Evolutionary conservation across 1,140 invertebrate genomes (phyloP), one percentile per base, ranked within the genome.

Genomic region (Caenorhabditis brenneri): DNA sequence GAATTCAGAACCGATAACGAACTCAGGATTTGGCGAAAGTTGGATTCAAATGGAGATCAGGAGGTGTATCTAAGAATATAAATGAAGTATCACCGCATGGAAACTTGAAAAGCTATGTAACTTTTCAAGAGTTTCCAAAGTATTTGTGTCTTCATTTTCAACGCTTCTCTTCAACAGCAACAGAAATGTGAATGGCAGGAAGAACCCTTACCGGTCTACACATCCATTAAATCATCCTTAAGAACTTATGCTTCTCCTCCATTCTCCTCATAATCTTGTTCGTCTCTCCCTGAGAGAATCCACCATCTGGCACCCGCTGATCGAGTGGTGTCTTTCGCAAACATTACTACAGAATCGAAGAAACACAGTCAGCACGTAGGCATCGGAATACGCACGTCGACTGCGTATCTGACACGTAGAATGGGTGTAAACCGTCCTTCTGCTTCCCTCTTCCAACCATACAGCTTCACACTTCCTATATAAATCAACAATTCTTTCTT

Each of bases 321-420:
- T 74, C 65, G 65, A 74, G 36, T 74, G 65, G 65, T 74, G 65
- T 74, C 65, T 74, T 58, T 42, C 36, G n/a, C 65, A 74, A 74
- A 74, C 65, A 74, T 74, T 74, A 74, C 65, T 74, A 74, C 65
- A 33, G n/a, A 74, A 42, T 16, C n/a, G n/a, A 15, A 46, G 3
- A 12, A n/a, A 1, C 36, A 19, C 65, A 74, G 65, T 74, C 65
- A n/a, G n/a, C n/a, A 74, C 65, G 65, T 74, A 74, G 33, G 36
- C 65, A 74, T 74, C 65, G 65, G 36, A 74, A 74, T 39, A 42
- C 36, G 65, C 65, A 74, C 65, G 65, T 74, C 36, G 65, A 39
- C 36, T 74, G 65, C 65, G 36, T 36, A 74, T 74, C 65, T 74
- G 65, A 74, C 65, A 74, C 65, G 65, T 74, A 74, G 65, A 29